Evolutionary conservation across 2,113 vertebrate genomes (phyloP).

Genomic region (Trematocara variabile): DNA sequence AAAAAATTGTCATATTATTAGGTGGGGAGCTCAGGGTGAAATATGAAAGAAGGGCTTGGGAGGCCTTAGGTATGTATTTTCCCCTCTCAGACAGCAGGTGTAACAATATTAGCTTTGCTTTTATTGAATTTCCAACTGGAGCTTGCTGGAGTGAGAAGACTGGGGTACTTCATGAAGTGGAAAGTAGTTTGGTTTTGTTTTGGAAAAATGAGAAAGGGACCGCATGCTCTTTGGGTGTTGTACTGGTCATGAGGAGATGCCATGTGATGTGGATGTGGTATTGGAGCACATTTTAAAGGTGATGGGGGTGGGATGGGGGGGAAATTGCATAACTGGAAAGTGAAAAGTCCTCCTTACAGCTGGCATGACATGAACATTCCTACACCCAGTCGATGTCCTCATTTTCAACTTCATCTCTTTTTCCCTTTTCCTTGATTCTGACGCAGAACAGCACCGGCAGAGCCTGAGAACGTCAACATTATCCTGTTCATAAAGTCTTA

Average conservation of each 20-base stretch:
- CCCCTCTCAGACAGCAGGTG: conserved; percentile 54
- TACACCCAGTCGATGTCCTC: not conserved
- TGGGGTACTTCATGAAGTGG: conserved; percentile 1
- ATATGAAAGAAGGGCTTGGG: conserved; percentile 13
- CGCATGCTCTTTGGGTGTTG: conserved; percentile 2
- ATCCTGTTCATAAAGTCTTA: not conserved
- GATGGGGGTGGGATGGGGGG: not conserved
- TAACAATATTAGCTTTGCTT: conserved; percentile 73
- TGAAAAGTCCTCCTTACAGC: not conserved
- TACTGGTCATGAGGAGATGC: not conserved
- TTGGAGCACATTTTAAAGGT: not conserved
- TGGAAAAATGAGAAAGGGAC: not conserved
- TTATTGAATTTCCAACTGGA: conserved; percentile 48
- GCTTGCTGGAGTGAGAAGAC: not conserved
- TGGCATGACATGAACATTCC: conserved; percentile 14
- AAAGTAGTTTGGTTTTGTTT: conserved; percentile 21
- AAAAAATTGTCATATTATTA: conserved; percentile 21
- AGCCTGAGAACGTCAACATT: not conserved
- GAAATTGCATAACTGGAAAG: conserved; percentile 42
- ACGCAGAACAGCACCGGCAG: not conserved
- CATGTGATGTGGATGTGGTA: conserved; percentile 26
- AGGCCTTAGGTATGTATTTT: conserved; percentile 24
- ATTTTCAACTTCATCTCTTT: not conserved
- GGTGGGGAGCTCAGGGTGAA: not conserved
- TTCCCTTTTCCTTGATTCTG: not conserved